A percentile compares a stretch with the other conserved stretches of the same genome.
phyloP scores from a whole-genome alignment of 1,140 invertebrate genomes.

The Drosophila lacertosa region DNA sequence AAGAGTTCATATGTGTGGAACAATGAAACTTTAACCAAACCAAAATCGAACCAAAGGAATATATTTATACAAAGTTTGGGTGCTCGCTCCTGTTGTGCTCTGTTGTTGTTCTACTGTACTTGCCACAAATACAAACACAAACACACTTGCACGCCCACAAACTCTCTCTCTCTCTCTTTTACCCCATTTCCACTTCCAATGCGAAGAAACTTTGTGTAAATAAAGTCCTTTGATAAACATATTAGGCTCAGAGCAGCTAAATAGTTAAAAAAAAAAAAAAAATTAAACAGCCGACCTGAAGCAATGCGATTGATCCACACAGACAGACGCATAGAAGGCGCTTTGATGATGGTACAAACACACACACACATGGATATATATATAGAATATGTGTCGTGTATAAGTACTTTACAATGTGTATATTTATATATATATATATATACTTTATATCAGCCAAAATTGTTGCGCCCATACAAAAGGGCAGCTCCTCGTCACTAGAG shows the following conservation, averaged over 20 bases:
- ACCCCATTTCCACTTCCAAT: slow-evolving; percentile 34
- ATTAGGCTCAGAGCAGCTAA: slow-evolving; percentile 22
- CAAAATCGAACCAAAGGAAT: slow-evolving; percentile 71
- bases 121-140: slow-evolving; percentile 18
- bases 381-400: slow-evolving; percentile 39
- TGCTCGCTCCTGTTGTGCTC: slow-evolving; percentile 34
- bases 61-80: slow-evolving; percentile 84
- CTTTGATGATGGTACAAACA: slow-evolving; percentile 43
- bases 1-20: slow-evolving; percentile 58
- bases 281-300: slow-evolving; percentile 54
- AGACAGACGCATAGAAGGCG: slow-evolving; percentile 54
- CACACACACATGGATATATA: slow-evolving; percentile 32
- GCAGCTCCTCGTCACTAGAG: slow-evolving; percentile 26
- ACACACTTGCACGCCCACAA: slow-evolving; percentile 7
- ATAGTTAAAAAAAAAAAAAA: not conserved
- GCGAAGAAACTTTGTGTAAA: slow-evolving; percentile 83
- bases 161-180: slow-evolving; percentile 20
- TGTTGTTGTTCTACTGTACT: slow-evolving; percentile 41
- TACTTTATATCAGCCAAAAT: slow-evolving; percentile 46
- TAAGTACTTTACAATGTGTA: slow-evolving; percentile 23
- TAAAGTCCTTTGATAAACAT: slow-evolving; percentile 78
- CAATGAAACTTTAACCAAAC: slow-evolving; percentile 38
- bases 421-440: slow-evolving; percentile 36
- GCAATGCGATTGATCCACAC: slow-evolving; percentile 79
- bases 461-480: slow-evolving; percentile 26